Base-by-base conservation (phyloP, 1,140 invertebrate genomes). In the Meloidogyne floridensis region DNA sequence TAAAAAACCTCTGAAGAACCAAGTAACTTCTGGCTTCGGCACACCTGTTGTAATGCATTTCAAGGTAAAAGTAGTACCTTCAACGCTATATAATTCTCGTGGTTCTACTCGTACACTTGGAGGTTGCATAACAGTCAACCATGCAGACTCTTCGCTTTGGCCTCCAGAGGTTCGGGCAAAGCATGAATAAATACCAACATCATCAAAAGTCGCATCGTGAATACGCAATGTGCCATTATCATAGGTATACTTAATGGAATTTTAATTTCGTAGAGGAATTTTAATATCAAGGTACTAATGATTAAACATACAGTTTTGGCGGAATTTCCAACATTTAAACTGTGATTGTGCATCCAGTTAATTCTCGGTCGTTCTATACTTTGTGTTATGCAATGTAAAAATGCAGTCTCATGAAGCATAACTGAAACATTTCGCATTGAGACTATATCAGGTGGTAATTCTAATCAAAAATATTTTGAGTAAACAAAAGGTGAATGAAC, bases 371-470 rank as follows among this genome's bases (percentile, higher is more conserved):
- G 84, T 15, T 92, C 91, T n/a, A 87, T 85, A 84, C 91, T 92
- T 72, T 89, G 87, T 8, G 91, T 91, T 72, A 86, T 82, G 86
- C 92, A 93, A 7, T 89, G 87, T 18, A 93, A 81, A 7, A 91
- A 83, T 20, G 91, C 92, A n/a, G 87, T 80, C 5, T 88, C 78
- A 51, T 90, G 90, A 7, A 91, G 89, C 18, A 91, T 81, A 0
- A 90, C 91, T 7, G 92, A 91, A 2, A 91, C 90, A 85, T 92
- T 92, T 72, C 85, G 74, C 18, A 91, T 85, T 4, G 87, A 86
- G 5, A 85, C 79, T 15, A 93, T 92, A 7, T 88, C 84, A 11
- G 92, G 92, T 3, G 92, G 92, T 9, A 92, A 92, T 82, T 92
- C 92, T 92, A 86, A 71, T 84, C 79, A 54, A 56, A 65, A 75